phyloP scores from a whole-genome alignment of 2,888 invertebrate genomes.

The Caenorhabditis japonica region DNA sequence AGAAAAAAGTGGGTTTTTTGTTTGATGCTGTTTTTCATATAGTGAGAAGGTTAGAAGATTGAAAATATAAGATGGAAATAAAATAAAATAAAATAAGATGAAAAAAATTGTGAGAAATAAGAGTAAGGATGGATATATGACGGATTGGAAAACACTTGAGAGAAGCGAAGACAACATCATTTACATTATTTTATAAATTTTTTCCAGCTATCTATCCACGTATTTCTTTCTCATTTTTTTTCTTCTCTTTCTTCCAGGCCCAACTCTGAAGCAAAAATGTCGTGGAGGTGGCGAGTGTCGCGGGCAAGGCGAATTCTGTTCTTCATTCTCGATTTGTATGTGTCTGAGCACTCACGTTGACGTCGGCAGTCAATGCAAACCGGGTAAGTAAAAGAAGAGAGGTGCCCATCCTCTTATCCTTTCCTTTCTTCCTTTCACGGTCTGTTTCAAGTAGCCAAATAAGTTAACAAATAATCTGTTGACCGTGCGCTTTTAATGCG shows the following conservation, averaged over 20 bases:
- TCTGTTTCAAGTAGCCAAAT: conserved; percentile 50
- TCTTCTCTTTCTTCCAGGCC: conserved; percentile 52
- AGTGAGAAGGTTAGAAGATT: neutral
- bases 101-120: conserved; percentile 4
- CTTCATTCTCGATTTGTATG: conserved; percentile 67
- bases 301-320: conserved; percentile 74
- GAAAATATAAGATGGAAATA: conserved; percentile 8
- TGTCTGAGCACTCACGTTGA: conserved; percentile 69
- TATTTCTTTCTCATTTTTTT: conserved; percentile 1
- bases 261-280: conserved; percentile 66
- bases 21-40: neutral
- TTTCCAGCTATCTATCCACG: conserved; percentile 17
- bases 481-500: conserved; percentile 26
- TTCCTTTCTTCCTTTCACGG: conserved; percentile 36
- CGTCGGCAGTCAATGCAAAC: conserved; percentile 67
- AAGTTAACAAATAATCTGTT: conserved; percentile 40
- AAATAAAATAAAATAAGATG: conserved; percentile 3
- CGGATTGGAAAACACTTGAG: conserved; percentile 34
- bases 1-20: conserved; percentile 53
- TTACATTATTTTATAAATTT: too few relatives aligned
- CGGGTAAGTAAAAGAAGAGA: conserved; percentile 53
- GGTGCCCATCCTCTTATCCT: conserved; percentile 15
- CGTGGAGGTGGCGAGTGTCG: conserved; percentile 66
- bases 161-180: conserved; percentile 23
- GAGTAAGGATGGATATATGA: conserved; percentile 8